Evolutionary conservation across 2,888 invertebrate genomes (phyloP), one percentile per base, ranked within the genome.

Genomic region (Theretra japonica): DNA sequence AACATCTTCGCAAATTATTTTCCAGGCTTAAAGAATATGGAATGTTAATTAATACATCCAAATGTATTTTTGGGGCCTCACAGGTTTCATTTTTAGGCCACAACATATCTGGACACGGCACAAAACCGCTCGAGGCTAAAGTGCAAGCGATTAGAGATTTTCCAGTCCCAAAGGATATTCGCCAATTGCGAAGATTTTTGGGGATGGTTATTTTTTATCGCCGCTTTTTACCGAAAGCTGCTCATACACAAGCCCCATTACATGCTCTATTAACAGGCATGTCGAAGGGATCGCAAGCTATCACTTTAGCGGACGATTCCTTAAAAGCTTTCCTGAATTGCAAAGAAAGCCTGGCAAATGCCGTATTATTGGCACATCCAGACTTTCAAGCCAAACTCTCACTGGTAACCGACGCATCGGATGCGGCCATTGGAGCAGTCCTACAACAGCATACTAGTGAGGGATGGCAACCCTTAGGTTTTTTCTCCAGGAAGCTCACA

Each of bases 381-480:
- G 73, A 74, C 5, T n/a, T 70, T 2, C 65, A 79, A 21, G 80
- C 83, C 4, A 62, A 75, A 23, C 50, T 87, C 6, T 74, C 79
- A 6, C 21, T 87, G 1, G 71, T 76, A 3, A 77, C 77, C 0
- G 86, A 88, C 72, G 88, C 88, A 1, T 89, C 87, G 0, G 83
- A 87, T 60, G 70, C 62, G 4, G 80, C 86, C 3, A 79, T 87
- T 11, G 89, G 88, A 0, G 85, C 84, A 5, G 82, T 78, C 0
- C 65, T 91, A 5, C 84, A 89, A 71, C 88, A 88, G 75, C 33
- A 30, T 30, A 30, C 30, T 7, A 30, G 30, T 72, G 2, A 69
- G 73, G 6, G 59, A 77, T 82, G 83, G 80, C 73, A 87, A 74
- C 87, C 88, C 0, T 70, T 89, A 4, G 84, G 83, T 0, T n/a